Base-by-base conservation (phyloP, 30 jellyfish, hydroid and myxozoan genomes). In the Cassiopea andromeda region DNA sequence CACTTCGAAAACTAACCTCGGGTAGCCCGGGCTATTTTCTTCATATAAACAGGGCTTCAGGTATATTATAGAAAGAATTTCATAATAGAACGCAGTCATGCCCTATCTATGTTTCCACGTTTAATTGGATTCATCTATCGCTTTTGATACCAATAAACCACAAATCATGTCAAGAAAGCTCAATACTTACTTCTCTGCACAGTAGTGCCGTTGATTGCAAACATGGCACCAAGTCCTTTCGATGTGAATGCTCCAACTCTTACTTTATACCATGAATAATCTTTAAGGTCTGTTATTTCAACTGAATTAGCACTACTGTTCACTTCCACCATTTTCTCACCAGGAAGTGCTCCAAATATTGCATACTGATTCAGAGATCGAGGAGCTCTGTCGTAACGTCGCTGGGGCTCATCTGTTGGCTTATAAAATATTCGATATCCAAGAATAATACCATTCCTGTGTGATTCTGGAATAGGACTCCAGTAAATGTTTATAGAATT, bases 381-480 rank as follows among this genome's bases (percentile, higher is more conserved):
- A 1, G 93, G 93, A 46, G 89, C 89, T 79, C 93, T 86, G 83
- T 64, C 76, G 80, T 86, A 86, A 60, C 77, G 57, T 7, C 67
- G 89, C 84, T 73, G n/a, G 1, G 89, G 89, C 43, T 38, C 88
- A 66, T 86, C 84, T 47, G 75, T 47, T 60, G 93, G 77, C 74
- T 68, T 86, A 87, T 86, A 86, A 66, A 86, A 86, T 44, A 86
- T 27, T 58, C 93, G 75, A 60, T 86, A 86, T 0, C 93, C 89
- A 47, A 60, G 85, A 44, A 86, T 76, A 46, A 86, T 75, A 61
- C 93, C 93, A 86, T 77, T 75, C 44, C 93, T 66, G 46, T 17
- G 18, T 50, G 93, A 86, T 72, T 86, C 89, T 44, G 93, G 93
- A 1, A 86, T 86, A 1, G 89, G 93, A 54, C 89, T 86, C 93